These are phyloP conservation scores for Polyodon spathula DNA, from an alignment of 2,113 vertebrate genomes.

Conservation along the genomic window DNA sequence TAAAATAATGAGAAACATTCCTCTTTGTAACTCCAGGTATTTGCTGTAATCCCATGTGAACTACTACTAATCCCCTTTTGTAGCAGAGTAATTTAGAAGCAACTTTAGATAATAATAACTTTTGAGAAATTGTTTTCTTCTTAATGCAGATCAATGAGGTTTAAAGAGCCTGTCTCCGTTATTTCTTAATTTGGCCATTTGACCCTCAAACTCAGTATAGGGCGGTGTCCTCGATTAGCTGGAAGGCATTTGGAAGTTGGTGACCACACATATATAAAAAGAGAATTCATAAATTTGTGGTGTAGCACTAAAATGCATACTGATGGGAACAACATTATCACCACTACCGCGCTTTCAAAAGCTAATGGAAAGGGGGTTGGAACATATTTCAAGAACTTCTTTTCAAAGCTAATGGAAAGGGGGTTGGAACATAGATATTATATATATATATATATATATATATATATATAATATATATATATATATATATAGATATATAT, in stretches of 20 bases:
- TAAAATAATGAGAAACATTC: too few species aligned
- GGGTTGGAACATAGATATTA: too few species aligned
- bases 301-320: slow-evolving; percentile 37
- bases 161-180: too few species aligned
- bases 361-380: slow-evolving; percentile 35
- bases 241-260: slow-evolving; percentile 31
- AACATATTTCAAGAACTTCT: slow-evolving; percentile 28
- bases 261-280: slow-evolving; percentile 26
- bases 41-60: background rate
- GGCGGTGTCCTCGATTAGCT: slow-evolving; percentile 32
- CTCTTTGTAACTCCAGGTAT: background rate
- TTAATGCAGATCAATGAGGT: too few species aligned
- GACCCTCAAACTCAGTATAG: slow-evolving; percentile 37
- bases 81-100: background rate
- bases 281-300: slow-evolving; percentile 24
- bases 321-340: slow-evolving; percentile 38
- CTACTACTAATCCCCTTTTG: background rate
- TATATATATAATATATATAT: too few species aligned
- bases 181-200: slow-evolving; percentile 22
- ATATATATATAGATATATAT: too few species aligned
- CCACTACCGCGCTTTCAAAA: slow-evolving; percentile 35
- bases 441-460: too few species aligned
- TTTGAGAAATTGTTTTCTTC: background rate
- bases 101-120: background rate
- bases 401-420: too few species aligned